A percentile compares a stretch with the other conserved stretches of the same genome.
These are phyloP conservation scores for Limnephilus rhombicus DNA, from an alignment of 2,888 invertebrate species.

Conservation along the genomic window DNA sequence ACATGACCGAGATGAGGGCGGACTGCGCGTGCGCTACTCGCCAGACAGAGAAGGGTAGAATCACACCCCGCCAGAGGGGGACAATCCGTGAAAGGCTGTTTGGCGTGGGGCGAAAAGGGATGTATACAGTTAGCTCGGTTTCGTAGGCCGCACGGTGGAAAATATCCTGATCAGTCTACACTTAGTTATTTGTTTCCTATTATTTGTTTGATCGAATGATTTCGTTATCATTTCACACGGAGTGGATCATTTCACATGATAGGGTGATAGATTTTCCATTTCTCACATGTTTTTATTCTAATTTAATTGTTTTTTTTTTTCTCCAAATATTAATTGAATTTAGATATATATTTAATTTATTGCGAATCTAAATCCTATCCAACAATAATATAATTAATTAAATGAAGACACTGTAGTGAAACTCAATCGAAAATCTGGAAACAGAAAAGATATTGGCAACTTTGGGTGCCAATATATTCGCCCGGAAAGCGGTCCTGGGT, in stretches of 20 bases:
- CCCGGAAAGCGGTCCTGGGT: no score
- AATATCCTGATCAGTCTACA: slow-evolving; percentile 42
- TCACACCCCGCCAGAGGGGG: slow-evolving; percentile 42
- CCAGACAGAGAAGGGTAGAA: slow-evolving; percentile 43
- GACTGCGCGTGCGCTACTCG: slow-evolving; percentile 44
- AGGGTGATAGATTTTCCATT: no score
- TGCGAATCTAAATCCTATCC: no score
- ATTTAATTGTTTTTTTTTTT: no score
- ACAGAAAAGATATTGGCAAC: no score
- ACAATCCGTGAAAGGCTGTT: background rate
- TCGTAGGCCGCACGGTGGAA: background rate
- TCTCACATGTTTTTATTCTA: no score
- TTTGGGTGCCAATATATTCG: no score
- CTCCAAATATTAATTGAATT: no score
- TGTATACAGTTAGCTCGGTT: background rate
- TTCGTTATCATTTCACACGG: background rate
- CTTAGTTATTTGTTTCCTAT: background rate
- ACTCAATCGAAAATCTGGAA: no score
- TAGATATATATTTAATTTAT: no score
- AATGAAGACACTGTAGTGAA: no score
- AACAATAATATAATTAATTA: no score
- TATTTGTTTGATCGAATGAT: background rate
- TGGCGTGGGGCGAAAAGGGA: slow-evolving; percentile 26
- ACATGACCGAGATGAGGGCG: background rate
- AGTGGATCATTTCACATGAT: background rate